phyloP scores from a whole-genome alignment of 2,888 invertebrate genomes.

The Trachelus troglodyta region DNA sequence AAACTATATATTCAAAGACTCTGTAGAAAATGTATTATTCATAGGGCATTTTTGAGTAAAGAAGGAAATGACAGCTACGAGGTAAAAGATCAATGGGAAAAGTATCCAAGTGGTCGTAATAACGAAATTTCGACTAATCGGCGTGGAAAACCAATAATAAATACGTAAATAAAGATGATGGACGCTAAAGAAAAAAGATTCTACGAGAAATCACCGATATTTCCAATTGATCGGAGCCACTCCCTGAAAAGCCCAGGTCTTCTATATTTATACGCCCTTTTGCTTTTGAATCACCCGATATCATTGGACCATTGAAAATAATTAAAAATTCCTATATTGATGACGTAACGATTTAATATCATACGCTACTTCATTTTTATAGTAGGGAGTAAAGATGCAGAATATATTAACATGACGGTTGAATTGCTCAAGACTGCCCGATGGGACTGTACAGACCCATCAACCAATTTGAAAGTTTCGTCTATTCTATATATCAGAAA shows the following conservation, averaged over 20 bases:
- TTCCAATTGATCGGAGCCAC: not conserved
- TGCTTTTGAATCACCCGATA: too few relatives aligned
- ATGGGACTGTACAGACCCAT: not conserved
- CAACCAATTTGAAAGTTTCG: not conserved
- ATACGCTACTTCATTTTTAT: not conserved
- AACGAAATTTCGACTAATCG: not conserved
- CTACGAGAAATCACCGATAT: not conserved
- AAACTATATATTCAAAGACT: not conserved
- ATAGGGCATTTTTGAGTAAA: not conserved
- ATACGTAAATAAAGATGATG: not conserved
- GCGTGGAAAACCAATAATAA: not conserved
- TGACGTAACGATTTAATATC: not conserved
- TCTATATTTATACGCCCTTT: too few relatives aligned
- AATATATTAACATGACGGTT: not conserved
- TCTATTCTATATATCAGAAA: not conserved
- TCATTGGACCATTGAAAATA: not conserved
- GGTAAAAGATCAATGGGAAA: not conserved
- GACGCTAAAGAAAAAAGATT: not conserved
- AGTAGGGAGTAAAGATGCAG: not conserved
- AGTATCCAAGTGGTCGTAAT: too few relatives aligned
- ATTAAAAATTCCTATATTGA: not conserved
- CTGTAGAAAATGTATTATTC: not conserved
- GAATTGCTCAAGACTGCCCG: not conserved
- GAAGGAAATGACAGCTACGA: not conserved
- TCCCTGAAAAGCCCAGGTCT: too few relatives aligned